Base-by-base conservation (phyloP, 2,113 vertebrate genomes). In the Todiramphus chloris region DNA sequence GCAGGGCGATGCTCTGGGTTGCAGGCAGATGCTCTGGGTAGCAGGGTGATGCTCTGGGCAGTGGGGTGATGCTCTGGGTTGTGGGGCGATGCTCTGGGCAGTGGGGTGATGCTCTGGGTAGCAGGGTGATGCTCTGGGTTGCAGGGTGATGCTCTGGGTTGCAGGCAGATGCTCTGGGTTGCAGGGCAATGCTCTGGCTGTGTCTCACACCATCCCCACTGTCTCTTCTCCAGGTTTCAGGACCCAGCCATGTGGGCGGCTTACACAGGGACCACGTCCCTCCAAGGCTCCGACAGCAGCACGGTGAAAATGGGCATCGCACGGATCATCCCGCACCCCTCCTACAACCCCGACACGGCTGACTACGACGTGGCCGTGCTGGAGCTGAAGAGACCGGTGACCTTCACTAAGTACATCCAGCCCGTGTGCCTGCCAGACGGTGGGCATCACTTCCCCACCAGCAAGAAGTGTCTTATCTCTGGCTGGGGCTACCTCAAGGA, bases 401-500 rank as follows among this genome's bases (percentile, higher is more conserved):
- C 94, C 59, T 99, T 99, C 94, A 97, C 96, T 39, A 95, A 97
- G 28, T 97, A 98, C 93, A 91, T 99, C 94, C 99, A 99, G 97
- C 99, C 99, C 0, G 94, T 98, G 87, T 99, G 99, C 95, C 97
- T 99, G 41, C 99, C 99, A 0, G 98, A 98, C 0, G 62, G 97
- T 6, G 95, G 98, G 13, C 99, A 99, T 12, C 37, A 97, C 92
- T 99, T 99, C 94, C 97, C 96, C 5, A 59, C 98, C 1, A 97
- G 98, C 55, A 98, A 98, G 96, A 99, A 97, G 96, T 99, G 99
- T 72, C 87, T 99, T 3, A 99, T 99, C 96, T 99, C 99, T 0
- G 99, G 99, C 86, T 99, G 99, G 99, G 99, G 99, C 7, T 98
- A 99, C 43, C 97, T 99, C 21, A 95, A 90, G 94, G 98, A 99